A percentile compares a stretch with the other conserved stretches of the same genome.
Conservation (phyloP, 2,888 invertebrate species). For the Chloromyia formosa region DNA sequence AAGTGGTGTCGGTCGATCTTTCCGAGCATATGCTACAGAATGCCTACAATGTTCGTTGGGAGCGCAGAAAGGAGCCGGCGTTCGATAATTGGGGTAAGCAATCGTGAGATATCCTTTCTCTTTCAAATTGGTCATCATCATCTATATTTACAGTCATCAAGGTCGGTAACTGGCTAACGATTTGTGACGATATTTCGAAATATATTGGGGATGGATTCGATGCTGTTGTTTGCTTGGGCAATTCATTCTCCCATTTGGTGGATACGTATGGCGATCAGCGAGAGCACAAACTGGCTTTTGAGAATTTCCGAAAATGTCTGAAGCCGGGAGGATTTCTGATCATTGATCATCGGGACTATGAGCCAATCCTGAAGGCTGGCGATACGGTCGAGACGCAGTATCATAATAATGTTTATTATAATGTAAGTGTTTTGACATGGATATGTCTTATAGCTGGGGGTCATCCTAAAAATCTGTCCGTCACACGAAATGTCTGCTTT, state of each 20-base stretch:
- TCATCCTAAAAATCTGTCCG: too few species aligned
- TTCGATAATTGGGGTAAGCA: constrained; percentile 86
- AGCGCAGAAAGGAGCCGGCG: constrained; percentile 76
- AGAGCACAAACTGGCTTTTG: constrained; percentile 79
- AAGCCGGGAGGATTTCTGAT: constrained; percentile 85
- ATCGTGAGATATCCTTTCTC: background rate
- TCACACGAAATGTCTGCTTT: too few species aligned
- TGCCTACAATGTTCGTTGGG: constrained; percentile 86
- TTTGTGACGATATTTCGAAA: constrained; percentile 75
- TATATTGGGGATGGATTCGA: constrained; percentile 77
- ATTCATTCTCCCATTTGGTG: constrained; percentile 89
- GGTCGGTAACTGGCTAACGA: constrained; percentile 89
- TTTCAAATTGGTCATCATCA: background rate
- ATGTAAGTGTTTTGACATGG: constrained; percentile 74
- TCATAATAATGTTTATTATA: constrained; percentile 82
- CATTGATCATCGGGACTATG: constrained; percentile 91
- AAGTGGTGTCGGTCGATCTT: constrained; percentile 86
- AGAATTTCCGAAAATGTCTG: constrained; percentile 82
- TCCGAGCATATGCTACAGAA: constrained; percentile 94
- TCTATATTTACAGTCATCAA: constrained; percentile 75
- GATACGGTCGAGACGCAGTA: constrained; percentile 72
- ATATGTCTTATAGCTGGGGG: too few species aligned
- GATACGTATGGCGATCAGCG: constrained; percentile 82
- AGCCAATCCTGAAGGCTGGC: constrained; percentile 79
- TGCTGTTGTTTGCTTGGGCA: constrained; percentile 89